Conservation (phyloP, 2,797 vertebrate genomes). For the Dendrocincla fuliginosa region DNA sequence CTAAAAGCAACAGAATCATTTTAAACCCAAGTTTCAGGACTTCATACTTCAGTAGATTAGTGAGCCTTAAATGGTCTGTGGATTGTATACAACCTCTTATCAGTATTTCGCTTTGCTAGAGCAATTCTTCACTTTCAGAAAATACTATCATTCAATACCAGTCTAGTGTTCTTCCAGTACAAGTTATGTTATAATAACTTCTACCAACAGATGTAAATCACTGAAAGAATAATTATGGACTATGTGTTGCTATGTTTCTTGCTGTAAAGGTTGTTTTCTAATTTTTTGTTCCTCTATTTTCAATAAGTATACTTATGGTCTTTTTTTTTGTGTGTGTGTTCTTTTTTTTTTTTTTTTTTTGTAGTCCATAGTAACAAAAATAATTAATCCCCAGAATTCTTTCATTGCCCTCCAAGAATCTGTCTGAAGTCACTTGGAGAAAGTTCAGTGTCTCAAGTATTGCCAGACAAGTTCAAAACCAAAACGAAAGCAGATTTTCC, state of each 20-base stretch:
- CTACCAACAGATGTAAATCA: background rate
- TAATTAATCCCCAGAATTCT: background rate
- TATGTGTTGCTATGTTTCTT: background rate
- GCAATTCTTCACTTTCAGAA: background rate
- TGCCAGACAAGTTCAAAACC: background rate
- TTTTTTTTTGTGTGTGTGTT: background rate
- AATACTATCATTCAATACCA: background rate
- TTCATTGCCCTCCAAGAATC: background rate
- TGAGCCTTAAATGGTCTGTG: background rate
- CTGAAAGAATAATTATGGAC: background rate
- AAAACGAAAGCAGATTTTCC: background rate
- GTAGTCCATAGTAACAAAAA: background rate
- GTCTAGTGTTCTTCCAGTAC: background rate
- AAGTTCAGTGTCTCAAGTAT: background rate
- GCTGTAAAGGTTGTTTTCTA: background rate
- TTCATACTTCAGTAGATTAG: background rate
- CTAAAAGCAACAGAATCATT: background rate
- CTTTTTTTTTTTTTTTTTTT: background rate
- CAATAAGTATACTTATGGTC: background rate
- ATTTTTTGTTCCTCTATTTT: background rate
- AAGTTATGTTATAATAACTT: background rate
- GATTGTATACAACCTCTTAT: background rate
- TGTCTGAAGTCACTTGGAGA: background rate
- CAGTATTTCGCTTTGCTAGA: background rate
- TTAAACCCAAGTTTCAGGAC: background rate